Evolutionary conservation across 2,888 invertebrate genomes (phyloP).

Genomic region (Drosophila rubida): DNA sequence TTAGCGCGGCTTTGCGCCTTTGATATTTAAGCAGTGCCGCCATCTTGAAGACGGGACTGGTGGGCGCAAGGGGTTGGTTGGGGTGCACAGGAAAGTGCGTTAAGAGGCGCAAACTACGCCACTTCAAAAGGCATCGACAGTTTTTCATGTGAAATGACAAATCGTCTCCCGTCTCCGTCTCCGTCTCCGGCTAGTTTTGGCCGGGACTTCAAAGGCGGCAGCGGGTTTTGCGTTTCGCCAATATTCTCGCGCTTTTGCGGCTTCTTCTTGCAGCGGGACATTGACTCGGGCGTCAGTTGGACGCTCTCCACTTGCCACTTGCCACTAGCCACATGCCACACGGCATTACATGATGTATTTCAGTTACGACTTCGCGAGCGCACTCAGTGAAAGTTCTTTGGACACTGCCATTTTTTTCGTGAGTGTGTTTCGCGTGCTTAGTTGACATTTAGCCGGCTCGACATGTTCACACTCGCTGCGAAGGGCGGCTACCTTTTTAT

Average conservation of each 20-base stretch:
- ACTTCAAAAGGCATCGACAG: slow-evolving; percentile 67
- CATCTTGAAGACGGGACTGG: slow-evolving; percentile 61
- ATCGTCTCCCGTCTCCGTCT: slow-evolving; percentile 62
- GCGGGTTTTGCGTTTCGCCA: slow-evolving; percentile 75
- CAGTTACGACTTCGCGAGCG: slow-evolving; percentile 63
- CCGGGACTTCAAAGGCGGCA: slow-evolving; percentile 66
- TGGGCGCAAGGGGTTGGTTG: slow-evolving; percentile 1
- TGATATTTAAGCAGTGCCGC: slow-evolving; percentile 80
- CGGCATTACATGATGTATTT: slow-evolving; percentile 29
- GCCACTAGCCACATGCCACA: slow-evolving; percentile 14
- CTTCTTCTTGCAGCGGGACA: slow-evolving; percentile 45
- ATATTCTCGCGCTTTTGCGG: slow-evolving; percentile 80
- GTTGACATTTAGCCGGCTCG: slow-evolving; percentile 83
- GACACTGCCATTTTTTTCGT: slow-evolving; percentile 64
- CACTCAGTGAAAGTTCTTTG: slow-evolving; percentile 78
- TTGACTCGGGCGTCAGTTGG: slow-evolving; percentile 59
- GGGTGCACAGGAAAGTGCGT: slow-evolving; percentile 68
- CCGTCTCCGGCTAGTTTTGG: slow-evolving; percentile 59
- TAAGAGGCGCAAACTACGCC: slow-evolving; percentile 75
- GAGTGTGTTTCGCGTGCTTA: slow-evolving; percentile 70
- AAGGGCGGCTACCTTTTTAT: slow-evolving; percentile 72
- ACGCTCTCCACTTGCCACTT: slow-evolving; percentile 21
- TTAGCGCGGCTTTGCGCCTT: slow-evolving; percentile 66
- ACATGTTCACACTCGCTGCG: slow-evolving; percentile 80
- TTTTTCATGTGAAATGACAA: slow-evolving; percentile 70